Conservation (phyloP, 2,888 invertebrate species). For the Dascillus cervinus region DNA sequence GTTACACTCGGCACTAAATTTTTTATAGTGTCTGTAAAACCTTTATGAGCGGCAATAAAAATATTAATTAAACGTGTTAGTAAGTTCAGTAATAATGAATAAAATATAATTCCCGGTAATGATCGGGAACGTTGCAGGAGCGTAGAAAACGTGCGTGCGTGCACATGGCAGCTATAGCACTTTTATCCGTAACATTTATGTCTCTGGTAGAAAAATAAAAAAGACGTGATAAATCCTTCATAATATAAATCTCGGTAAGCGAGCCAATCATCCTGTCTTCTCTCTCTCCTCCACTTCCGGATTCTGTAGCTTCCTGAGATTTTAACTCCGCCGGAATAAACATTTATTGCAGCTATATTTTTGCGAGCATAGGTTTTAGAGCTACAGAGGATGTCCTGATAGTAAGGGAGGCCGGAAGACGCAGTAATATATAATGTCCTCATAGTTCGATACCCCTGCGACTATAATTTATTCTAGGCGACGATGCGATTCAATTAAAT, state of each 20-base stretch:
- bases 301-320: conserved; percentile 22
- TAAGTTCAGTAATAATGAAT: too few species aligned
- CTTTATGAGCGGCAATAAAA: too few species aligned
- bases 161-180: conserved; percentile 33
- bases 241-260: conserved; percentile 34
- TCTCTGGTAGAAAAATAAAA: conserved; percentile 29
- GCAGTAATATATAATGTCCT: conserved; percentile 26
- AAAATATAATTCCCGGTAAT: too few species aligned
- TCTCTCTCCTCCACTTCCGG: conserved; percentile 20
- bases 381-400: conserved; percentile 17
- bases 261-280: conserved; percentile 31
- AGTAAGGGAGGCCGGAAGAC: conserved; percentile 21
- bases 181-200: conserved; percentile 27
- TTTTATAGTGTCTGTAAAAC: too few species aligned
- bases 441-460: conserved; percentile 22
- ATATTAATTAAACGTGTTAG: too few species aligned
- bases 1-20: too few species aligned
- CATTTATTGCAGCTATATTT: conserved; percentile 25
- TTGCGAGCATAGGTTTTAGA: conserved; percentile 15
- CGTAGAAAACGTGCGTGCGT: too few species aligned
- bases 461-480: conserved; percentile 33
- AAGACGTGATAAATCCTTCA: conserved; percentile 33
- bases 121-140: too few species aligned
- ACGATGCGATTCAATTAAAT: conserved; percentile 36
- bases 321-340: conserved; percentile 28